A percentile compares a stretch with the other conserved stretches of the same genome.
Evolutionary conservation across 1,140 invertebrate species (phyloP).

Genomic region (Eupeodes corollae): DNA sequence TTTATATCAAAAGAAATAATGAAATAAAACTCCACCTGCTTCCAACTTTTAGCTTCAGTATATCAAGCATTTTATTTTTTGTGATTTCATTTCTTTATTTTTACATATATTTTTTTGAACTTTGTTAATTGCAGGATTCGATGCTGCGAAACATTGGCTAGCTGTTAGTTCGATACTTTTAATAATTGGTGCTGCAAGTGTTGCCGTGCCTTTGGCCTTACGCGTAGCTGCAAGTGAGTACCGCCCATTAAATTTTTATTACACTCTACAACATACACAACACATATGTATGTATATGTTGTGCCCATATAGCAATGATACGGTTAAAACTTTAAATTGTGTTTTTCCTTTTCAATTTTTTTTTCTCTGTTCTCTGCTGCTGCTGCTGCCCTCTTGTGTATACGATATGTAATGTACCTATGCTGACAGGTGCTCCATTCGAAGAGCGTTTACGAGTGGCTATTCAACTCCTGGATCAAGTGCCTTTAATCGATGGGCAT

Average conservation of each 20-base stretch:
- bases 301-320: no score
- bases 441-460: conserved; percentile 52
- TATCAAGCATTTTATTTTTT: background rate
- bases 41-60: no score
- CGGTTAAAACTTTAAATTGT: no score
- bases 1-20: no score
- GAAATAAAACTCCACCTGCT: no score
- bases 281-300: no score
- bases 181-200: conserved; percentile 52
- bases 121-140: conserved; percentile 32
- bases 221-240: conserved; percentile 46
- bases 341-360: background rate
- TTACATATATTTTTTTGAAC: background rate
- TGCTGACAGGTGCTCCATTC: conserved; percentile 42
- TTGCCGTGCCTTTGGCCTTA: conserved; percentile 52
- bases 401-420: background rate
- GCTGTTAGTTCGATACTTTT: conserved; percentile 52
- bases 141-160: conserved; percentile 49
- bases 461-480: conserved; percentile 48
- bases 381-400: background rate
- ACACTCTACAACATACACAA: no score
- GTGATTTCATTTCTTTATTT: background rate
- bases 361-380: conserved; percentile 2
- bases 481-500: conserved; percentile 64
- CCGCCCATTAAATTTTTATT: no score